A percentile compares a stretch with the other conserved stretches of the same genome.
These are phyloP conservation scores for Geococcyx californianus DNA, from an alignment of 2,113 vertebrate species.

Conservation along the genomic window DNA sequence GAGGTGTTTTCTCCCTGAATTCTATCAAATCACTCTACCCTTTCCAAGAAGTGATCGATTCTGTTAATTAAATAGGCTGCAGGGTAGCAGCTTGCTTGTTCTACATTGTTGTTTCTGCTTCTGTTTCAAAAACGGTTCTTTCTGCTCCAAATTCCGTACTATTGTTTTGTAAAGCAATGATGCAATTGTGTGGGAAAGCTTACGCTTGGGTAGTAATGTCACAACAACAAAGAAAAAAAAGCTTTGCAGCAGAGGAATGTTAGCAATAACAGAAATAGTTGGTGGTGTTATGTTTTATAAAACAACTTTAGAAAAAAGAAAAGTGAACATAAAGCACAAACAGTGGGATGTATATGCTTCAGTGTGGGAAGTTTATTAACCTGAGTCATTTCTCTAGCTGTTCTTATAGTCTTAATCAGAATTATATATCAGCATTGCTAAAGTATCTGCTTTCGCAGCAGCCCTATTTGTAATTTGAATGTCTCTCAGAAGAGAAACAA, in stretches of 20 bases:
- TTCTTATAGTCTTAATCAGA: neutral
- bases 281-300: neutral
- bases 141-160: neutral
- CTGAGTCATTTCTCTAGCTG: neutral
- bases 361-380: neutral
- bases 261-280: neutral
- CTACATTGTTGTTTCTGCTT: neutral
- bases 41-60: slow-evolving; percentile 1
- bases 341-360: neutral
- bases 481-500: neutral
- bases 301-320: neutral
- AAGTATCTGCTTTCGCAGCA: neutral
- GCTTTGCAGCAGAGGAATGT: neutral
- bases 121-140: neutral
- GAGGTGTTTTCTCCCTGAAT: neutral
- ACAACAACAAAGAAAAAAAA: neutral
- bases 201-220: neutral
- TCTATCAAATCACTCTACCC: neutral
- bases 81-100: neutral
- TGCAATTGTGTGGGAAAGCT: neutral
- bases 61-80: slow-evolving; percentile 31
- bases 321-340: neutral
- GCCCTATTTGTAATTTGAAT: neutral
- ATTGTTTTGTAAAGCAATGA: neutral
- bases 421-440: neutral